Base-by-base conservation (phyloP, 1,140 invertebrate genomes). In the Potamilus streckersoni region DNA sequence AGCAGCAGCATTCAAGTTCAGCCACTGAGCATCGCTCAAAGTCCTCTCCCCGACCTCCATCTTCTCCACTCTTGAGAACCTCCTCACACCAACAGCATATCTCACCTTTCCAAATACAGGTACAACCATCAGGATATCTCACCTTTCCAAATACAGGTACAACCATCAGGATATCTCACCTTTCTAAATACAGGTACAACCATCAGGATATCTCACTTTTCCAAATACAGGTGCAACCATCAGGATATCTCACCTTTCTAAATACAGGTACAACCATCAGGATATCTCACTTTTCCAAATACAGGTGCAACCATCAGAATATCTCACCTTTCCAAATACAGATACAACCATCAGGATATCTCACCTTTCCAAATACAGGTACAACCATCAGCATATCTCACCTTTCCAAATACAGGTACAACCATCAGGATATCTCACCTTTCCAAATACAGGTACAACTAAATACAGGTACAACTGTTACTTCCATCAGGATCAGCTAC, bases 1-100 rank as follows among this genome's bases (percentile, higher is more conserved):
- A 88, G 57, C 82, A 85, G 16, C 76, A 81, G 49, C 61, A 68
- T 19, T 61, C 58, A 16, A 71, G 76, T 59, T 73, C 76, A 27
- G 65, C 74, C 55, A 66, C 61, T 58, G 70, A 75, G 19, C 76
- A 76, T n/a, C 62, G 76, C 27, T 31, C 75, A 1, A 77, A 77
- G 31, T 77, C 75, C 5, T 77, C 75, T 17, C 75, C 75, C 11
- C 64, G 72, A 31, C 75, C 75, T 27, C n/a, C 70, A 61, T 69
- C 69, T 20, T 77, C 75, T 14, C 75, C 75, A 19, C 65, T 77
- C 31, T 69, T 71, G 58, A 55, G 69, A 56, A 78, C 27, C 56
- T 83, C 74, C 62, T 66, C 69, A 55, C 27, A 69, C 38, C 38
- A 38, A 17, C 60, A 72, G 49, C 76, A 73, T 19, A 57, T 73